Percentiles rank a stretch among this genome's conserved stretches.
phyloP scores from a whole-genome alignment of 1,140 invertebrate species.

The Trypoxylus dichotomus region DNA sequence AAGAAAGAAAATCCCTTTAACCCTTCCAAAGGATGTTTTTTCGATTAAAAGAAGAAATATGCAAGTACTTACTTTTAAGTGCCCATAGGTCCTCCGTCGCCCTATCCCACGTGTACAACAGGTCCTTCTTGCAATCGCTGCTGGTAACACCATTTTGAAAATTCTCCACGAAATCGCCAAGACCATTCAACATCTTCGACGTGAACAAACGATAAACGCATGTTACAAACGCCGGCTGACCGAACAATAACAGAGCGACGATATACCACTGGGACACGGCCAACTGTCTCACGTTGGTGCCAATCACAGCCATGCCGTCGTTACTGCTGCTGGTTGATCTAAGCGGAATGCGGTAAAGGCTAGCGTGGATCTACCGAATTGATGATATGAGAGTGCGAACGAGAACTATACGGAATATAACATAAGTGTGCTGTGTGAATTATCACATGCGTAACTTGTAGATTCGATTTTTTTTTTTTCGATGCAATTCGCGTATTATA shows the following conservation, averaged over 20 bases:
- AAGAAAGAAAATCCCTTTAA: too few relatives aligned
- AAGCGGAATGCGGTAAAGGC: background rate
- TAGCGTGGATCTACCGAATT: background rate
- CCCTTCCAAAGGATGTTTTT: too few relatives aligned
- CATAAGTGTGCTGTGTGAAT: too few relatives aligned
- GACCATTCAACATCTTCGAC: background rate
- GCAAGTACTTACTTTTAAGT: conserved; percentile 27
- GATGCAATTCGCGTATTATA: too few relatives aligned
- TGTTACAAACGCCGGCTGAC: background rate
- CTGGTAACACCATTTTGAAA: background rate
- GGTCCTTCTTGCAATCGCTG: background rate
- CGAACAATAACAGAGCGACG: background rate
- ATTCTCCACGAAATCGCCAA: background rate
- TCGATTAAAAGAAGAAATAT: too few relatives aligned
- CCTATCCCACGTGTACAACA: background rate
- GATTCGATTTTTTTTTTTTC: too few relatives aligned
- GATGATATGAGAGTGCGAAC: background rate
- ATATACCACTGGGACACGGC: background rate
- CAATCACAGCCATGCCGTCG: background rate
- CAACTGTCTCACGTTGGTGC: background rate
- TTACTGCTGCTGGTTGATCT: background rate
- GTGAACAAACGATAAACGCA: background rate
- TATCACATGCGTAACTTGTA: too few relatives aligned
- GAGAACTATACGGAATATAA: too few relatives aligned
- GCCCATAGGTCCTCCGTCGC: conserved; percentile 6